A percentile compares a stretch with the other conserved stretches of the same genome.
phyloP scores from a whole-genome alignment of 2,888 invertebrate species.

The Atrina japonica region DNA sequence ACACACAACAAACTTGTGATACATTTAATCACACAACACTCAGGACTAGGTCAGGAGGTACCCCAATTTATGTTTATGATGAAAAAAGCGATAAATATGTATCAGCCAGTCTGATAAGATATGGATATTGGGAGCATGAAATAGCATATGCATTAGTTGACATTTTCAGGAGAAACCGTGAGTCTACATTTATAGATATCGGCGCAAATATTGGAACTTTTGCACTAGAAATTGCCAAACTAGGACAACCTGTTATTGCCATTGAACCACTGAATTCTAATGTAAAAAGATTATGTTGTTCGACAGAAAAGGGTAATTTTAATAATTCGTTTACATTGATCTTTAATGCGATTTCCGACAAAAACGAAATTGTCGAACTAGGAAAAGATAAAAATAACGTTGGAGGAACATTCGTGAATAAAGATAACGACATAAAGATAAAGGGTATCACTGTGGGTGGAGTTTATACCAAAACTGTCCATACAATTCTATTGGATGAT shows the following conservation, averaged over 20 bases:
- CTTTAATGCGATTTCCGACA: slow-evolving; percentile 19
- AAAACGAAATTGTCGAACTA: slow-evolving; percentile 3
- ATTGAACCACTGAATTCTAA: slow-evolving; percentile 7
- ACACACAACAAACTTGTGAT: too few species aligned
- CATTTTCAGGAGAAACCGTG: slow-evolving; percentile 2
- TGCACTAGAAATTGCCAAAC: slow-evolving; percentile 2
- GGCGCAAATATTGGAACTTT: slow-evolving; percentile 22
- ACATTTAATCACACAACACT: slow-evolving; percentile 7
- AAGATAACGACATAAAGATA: slow-evolving; percentile 9
- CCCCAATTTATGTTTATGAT: slow-evolving; percentile 14
- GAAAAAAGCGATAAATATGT: slow-evolving; percentile 9
- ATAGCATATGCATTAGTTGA: neutral
- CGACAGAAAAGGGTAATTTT: slow-evolving; percentile 9
- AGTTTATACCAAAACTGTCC: neutral
- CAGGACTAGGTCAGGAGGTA: neutral
- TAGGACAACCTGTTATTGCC: slow-evolving; percentile 11
- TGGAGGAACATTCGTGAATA: slow-evolving; percentile 22
- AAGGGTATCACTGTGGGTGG: neutral
- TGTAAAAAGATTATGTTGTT: slow-evolving; percentile 8
- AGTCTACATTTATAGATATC: slow-evolving; percentile 15
- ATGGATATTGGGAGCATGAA: slow-evolving; percentile 1
- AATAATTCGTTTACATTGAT: neutral
- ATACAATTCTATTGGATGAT: slow-evolving; percentile 5
- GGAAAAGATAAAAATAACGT: slow-evolving; percentile 10
- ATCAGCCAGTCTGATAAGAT: neutral